A percentile compares a stretch with the other conserved stretches of the same genome.
These are phyloP conservation scores for Spodoptera frugiperda DNA, from an alignment of 1,140 invertebrate species.

Conservation along the genomic window DNA sequence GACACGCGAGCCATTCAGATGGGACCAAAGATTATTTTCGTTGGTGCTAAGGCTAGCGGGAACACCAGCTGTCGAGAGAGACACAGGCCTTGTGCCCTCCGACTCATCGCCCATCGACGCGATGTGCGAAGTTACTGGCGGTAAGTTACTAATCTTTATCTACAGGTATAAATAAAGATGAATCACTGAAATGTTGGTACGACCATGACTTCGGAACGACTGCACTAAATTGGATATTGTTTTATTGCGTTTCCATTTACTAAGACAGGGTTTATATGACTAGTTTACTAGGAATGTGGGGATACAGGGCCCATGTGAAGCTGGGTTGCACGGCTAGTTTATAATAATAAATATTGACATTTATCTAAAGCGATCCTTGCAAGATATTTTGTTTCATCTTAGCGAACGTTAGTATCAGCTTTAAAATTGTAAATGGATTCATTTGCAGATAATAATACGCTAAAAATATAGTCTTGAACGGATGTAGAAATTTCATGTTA, in stretches of 20 bases:
- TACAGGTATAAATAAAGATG: not conserved
- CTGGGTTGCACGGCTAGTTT: too few relatives aligned
- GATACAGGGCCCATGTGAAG: too few relatives aligned
- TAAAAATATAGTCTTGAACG: constrained; percentile 17
- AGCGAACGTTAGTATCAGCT: too few relatives aligned
- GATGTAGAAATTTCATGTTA: constrained; percentile 46
- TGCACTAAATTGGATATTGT: too few relatives aligned
- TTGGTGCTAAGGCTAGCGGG: constrained; percentile 96
- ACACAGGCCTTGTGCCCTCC: constrained; percentile 93
- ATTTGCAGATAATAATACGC: not conserved
- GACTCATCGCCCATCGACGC: constrained; percentile 97
- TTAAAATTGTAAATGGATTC: too few relatives aligned
- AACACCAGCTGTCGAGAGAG: constrained; percentile 89
- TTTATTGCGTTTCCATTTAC: too few relatives aligned
- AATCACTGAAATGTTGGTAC: not conserved
- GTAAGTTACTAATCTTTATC: constrained; percentile 82
- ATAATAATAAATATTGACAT: too few relatives aligned
- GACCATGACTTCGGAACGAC: too few relatives aligned
- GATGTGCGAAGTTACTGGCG: constrained; percentile 99
- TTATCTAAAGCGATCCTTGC: too few relatives aligned
- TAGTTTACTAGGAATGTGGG: too few relatives aligned
- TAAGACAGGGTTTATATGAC: too few relatives aligned
- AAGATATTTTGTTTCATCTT: too few relatives aligned
- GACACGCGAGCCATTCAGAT: constrained; percentile 98
- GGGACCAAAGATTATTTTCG: constrained; percentile 99